These are phyloP conservation scores for Amphibalanus amphitrite DNA, from an alignment of 1,140 invertebrate species.

Conservation along the genomic window DNA sequence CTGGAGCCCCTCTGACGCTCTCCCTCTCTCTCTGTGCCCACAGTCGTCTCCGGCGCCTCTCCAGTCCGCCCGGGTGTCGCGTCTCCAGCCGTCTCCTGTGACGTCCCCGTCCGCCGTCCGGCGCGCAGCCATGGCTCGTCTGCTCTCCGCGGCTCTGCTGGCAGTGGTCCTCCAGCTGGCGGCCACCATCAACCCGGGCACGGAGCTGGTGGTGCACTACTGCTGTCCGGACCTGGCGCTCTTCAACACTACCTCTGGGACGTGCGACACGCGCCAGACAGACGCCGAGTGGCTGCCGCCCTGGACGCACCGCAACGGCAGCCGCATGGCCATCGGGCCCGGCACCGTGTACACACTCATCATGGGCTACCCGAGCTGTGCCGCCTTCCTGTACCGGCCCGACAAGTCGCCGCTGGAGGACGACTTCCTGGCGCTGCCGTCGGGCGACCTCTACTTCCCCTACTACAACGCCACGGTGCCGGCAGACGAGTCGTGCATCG, in stretches of 20 bases:
- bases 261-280: not conserved
- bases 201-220: not conserved
- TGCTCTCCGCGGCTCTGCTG: too few species aligned
- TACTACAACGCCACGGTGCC: not conserved
- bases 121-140: too few species aligned
- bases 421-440: not conserved
- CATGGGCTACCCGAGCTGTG: not conserved
- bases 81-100: too few species aligned
- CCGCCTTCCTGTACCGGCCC: not conserved
- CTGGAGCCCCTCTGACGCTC: too few species aligned
- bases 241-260: not conserved
- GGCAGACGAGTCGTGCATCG: not conserved
- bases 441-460: not conserved
- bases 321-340: not conserved
- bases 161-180: not conserved
- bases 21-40: too few species aligned
- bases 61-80: too few species aligned
- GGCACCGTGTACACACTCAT: not conserved
- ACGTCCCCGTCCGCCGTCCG: too few species aligned
- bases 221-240: not conserved
- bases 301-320: conserved; percentile 3
- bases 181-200: not conserved
- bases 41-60: too few species aligned
- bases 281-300: not conserved
- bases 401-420: not conserved